Conservation (phyloP, 2,888 invertebrate genomes). For the Lamproptera curius region DNA sequence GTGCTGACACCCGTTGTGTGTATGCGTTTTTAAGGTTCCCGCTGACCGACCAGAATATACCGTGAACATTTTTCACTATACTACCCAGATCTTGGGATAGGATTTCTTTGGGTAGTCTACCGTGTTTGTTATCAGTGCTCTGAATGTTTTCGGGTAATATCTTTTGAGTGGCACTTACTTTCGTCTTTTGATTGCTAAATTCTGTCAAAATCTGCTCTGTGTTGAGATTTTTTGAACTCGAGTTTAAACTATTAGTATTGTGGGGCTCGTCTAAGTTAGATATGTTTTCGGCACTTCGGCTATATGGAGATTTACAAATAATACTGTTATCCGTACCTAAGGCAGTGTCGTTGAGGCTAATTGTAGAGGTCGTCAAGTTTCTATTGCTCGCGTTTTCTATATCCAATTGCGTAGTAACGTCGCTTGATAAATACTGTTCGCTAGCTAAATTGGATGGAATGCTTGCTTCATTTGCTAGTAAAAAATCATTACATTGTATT, state of each 20-base stretch:
- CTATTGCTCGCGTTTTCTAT: slow-evolving; percentile 28
- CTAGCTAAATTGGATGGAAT: slow-evolving; percentile 6
- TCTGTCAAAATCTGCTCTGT: slow-evolving; percentile 53
- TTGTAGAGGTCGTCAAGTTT: slow-evolving; percentile 46
- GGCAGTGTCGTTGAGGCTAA: slow-evolving; percentile 49
- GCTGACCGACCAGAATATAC: slow-evolving; percentile 68
- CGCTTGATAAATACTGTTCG: slow-evolving; percentile 2
- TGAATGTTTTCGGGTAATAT: slow-evolving; percentile 43
- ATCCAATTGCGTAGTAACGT: slow-evolving; percentile 12
- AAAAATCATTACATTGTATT: background rate
- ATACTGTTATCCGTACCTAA: slow-evolving; percentile 27
- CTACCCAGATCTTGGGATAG: slow-evolving; percentile 63
- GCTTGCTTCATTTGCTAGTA: background rate
- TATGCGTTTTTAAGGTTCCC: slow-evolving; percentile 69
- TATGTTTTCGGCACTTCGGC: slow-evolving; percentile 62
- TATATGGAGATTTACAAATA: slow-evolving; percentile 40
- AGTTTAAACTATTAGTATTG: slow-evolving; percentile 23
- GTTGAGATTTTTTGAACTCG: slow-evolving; percentile 44
- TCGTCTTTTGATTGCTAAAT: slow-evolving; percentile 51
- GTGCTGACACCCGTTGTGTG: slow-evolving; percentile 43
- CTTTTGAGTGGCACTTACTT: slow-evolving; percentile 52
- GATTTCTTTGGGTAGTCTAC: slow-evolving; percentile 59
- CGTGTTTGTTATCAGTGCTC: slow-evolving; percentile 39
- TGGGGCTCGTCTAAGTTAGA: slow-evolving; percentile 29
- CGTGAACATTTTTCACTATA: slow-evolving; percentile 71